Percentiles rank a stretch among this genome's conserved stretches.
Evolutionary conservation across 2,888 invertebrate species (phyloP).

Genomic region (Priapulus caudatus): DNA sequence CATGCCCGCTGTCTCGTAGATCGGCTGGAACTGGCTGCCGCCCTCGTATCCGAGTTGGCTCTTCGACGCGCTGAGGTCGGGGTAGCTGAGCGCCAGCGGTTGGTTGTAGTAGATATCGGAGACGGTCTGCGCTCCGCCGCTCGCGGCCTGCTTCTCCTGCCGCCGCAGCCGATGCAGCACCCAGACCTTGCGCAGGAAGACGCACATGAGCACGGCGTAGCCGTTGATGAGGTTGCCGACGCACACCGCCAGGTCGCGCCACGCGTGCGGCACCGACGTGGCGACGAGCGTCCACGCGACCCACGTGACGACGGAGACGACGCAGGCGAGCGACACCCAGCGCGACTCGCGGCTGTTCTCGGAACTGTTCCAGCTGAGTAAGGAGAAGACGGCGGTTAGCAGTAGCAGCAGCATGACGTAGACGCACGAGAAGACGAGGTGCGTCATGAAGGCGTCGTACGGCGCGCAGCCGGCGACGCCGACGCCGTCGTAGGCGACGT

Average conservation of each 20-base stretch:
- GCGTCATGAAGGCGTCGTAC: conserved; percentile 35
- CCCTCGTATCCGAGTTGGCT: neutral
- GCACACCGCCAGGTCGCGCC: conserved; percentile 37
- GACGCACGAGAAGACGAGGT: conserved; percentile 37
- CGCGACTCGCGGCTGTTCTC: conserved; percentile 38
- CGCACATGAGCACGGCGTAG: conserved; percentile 34
- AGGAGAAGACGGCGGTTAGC: conserved; percentile 36
- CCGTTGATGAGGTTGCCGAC: conserved; percentile 39
- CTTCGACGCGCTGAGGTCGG: neutral
- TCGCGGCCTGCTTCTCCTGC: conserved; percentile 4
- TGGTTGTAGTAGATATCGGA: neutral
- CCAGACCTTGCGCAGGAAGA: conserved; percentile 38
- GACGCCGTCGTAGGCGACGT: conserved; percentile 23
- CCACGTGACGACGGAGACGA: conserved; percentile 35
- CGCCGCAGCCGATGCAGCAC: conserved; percentile 21
- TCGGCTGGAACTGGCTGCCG: neutral
- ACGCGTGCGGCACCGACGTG: conserved; percentile 29
- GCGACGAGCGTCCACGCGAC: conserved; percentile 38
- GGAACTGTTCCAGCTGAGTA: conserved; percentile 34
- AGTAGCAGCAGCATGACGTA: conserved; percentile 39
- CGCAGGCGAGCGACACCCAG: conserved; percentile 38
- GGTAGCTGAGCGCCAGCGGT: neutral
- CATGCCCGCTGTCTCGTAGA: neutral
- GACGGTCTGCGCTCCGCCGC: neutral
- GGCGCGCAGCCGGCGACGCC: conserved; percentile 32